These are phyloP conservation scores for Polypterus bichir DNA, from an alignment of 2,113 vertebrate species.

Conservation along the genomic window DNA sequence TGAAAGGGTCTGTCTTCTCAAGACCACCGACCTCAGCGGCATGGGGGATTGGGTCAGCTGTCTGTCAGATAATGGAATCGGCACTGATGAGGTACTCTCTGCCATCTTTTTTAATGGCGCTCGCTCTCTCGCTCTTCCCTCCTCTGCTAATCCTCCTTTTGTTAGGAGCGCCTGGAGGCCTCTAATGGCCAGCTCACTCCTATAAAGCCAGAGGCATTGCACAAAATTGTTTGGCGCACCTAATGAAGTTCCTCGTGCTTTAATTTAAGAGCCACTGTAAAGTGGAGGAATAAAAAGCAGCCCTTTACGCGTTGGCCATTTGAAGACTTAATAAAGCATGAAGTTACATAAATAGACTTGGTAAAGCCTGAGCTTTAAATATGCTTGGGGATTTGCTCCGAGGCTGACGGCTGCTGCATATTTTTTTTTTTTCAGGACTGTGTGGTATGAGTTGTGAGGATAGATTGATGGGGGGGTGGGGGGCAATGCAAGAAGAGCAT, in stretches of 20 bases:
- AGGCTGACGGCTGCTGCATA: too few relatives aligned
- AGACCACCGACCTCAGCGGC: background rate
- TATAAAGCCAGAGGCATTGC: background rate
- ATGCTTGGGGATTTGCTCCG: too few relatives aligned
- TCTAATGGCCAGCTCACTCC: background rate
- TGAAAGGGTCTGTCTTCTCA: conserved; percentile 4
- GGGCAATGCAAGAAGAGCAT: too few relatives aligned
- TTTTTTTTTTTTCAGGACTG: too few relatives aligned
- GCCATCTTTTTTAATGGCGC: background rate
- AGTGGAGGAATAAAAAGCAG: background rate
- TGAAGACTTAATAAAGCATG: background rate
- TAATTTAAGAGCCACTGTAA: background rate
- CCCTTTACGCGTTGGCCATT: background rate
- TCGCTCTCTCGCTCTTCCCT: background rate
- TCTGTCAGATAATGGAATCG: conserved; percentile 12
- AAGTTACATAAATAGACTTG: background rate
- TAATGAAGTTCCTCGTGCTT: background rate
- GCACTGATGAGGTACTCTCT: conserved; percentile 6
- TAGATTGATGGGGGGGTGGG: too few relatives aligned
- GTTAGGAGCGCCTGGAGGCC: background rate
- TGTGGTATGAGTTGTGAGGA: too few relatives aligned
- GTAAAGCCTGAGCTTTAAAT: too few relatives aligned
- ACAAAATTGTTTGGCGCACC: background rate
- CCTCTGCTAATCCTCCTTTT: background rate
- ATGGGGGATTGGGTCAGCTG: conserved; percentile 5